Conservation (phyloP, 2,113 vertebrate genomes). For the Nycticebus coucang region DNA sequence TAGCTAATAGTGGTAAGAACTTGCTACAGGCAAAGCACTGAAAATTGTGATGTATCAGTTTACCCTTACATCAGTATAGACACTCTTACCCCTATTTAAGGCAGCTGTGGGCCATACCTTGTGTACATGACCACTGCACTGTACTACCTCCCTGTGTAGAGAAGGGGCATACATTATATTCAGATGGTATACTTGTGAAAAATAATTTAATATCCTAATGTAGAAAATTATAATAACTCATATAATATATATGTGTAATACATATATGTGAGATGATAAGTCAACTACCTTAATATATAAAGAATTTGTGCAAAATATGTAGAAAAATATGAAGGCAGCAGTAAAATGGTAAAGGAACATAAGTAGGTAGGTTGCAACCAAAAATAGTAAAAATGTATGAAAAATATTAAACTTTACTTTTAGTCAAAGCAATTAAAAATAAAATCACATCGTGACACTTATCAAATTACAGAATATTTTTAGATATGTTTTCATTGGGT, state of each 20-base stretch:
- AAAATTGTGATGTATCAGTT: not conserved
- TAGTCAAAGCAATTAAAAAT: conserved; percentile 38
- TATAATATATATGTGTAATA: not conserved
- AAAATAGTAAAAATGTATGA: not conserved
- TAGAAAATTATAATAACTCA: not conserved
- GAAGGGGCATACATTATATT: too few relatives aligned
- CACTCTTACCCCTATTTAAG: not conserved
- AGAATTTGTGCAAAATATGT: not conserved
- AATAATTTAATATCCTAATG: not conserved
- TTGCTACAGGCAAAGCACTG: not conserved
- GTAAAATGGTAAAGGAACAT: not conserved
- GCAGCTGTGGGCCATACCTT: not conserved
- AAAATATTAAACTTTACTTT: conserved; percentile 18
- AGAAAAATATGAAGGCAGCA: not conserved
- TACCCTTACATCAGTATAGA: not conserved
- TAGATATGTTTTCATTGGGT: not conserved
- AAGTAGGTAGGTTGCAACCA: not conserved
- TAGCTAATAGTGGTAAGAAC: not conserved
- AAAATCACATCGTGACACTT: not conserved
- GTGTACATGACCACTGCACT: not conserved
- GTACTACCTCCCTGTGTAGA: not conserved
- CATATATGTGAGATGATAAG: not conserved
- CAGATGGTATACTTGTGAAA: not conserved
- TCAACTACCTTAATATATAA: not conserved
- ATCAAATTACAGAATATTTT: not conserved